phyloP scores from a whole-genome alignment of 2,797 vertebrate species.

The Stomatorhinus walkeri region DNA sequence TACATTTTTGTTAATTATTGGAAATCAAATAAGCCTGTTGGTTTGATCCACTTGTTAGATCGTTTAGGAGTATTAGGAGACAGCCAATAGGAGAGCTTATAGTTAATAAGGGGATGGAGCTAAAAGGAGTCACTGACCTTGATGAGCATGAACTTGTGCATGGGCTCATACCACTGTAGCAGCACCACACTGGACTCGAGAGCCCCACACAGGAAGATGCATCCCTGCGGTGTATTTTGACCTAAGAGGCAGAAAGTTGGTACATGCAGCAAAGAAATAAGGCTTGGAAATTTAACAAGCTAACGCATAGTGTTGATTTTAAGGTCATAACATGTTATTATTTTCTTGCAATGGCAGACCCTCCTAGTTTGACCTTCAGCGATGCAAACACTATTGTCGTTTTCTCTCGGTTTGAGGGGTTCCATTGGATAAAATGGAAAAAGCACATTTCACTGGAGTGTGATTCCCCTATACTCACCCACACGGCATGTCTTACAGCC shows the following conservation, averaged over 20 bases:
- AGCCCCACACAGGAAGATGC: constrained; percentile 76
- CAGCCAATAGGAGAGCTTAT: neutral
- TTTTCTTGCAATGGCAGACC: neutral
- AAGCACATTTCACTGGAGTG: neutral
- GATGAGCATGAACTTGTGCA: constrained; percentile 88
- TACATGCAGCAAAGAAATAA: neutral
- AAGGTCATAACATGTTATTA: neutral
- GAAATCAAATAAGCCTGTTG: neutral
- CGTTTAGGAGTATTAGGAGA: neutral
- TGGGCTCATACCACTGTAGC: constrained; percentile 87
- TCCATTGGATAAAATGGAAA: neutral
- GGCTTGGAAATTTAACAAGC: neutral
- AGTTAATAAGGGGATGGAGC: neutral
- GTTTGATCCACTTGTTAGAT: neutral
- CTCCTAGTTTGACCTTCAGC: neutral
- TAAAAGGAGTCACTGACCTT: constrained; percentile 58
- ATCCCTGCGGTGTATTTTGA: constrained; percentile 49
- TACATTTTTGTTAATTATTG: neutral
- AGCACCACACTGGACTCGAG: constrained; percentile 76
- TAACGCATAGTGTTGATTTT: neutral
- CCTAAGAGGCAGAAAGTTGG: constrained; percentile 42
- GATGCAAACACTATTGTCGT: neutral
- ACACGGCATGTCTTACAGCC: constrained; percentile 78
- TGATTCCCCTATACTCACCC: constrained; percentile 56
- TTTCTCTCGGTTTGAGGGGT: neutral